Base-by-base conservation (phyloP, 2,797 vertebrate species). In the Danio albolineatus region DNA sequence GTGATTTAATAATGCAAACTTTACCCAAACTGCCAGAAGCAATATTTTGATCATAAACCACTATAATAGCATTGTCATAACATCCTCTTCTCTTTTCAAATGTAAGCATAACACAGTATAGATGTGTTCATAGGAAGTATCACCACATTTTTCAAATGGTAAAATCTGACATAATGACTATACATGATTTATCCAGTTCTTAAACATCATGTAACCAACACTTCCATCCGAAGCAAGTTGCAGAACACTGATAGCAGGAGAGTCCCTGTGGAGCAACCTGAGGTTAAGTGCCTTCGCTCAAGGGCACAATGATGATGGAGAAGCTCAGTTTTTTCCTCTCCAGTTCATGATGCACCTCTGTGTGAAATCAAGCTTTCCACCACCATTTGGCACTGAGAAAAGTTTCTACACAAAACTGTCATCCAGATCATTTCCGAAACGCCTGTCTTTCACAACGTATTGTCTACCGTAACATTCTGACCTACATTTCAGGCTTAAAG, bases 261-360 rank as follows among this genome's bases (percentile, higher is more conserved):
- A 67, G 53, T 67, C 53, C 73, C 64, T 16, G n/a, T 77, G 64
- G 51, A 69, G 64, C 64, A 69, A 78, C 76, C 76, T 78, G 53
- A 60, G 64, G 54, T 69, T 16, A 59, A 69, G 64, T 78, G 76
- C 64, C 65, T 49, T 69, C 19, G 4, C 76, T 69, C 43, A 60
- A 38, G 75, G 75, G 75, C 65, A 78, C 65, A 67, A 46, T 39
- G 53, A 67, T 38, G n/a, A 69, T 41, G 56, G 10, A 67, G 10
- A 36, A 38, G 28, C 21, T 57, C 16, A 4, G 28, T 69, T 69
- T 64, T 21, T n/a, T n/a, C n/a, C n/a, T 44, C 7, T 46, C 43
- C 76, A 69, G 28, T 56, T 69, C 10, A 41, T 69, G 43, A 49
- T 67, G 67, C 41, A 67, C n/a, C 64, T 36, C 43, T 78, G 54